phyloP scores from a whole-genome alignment of 1,140 invertebrate genomes.

The Littorina saxatilis region DNA sequence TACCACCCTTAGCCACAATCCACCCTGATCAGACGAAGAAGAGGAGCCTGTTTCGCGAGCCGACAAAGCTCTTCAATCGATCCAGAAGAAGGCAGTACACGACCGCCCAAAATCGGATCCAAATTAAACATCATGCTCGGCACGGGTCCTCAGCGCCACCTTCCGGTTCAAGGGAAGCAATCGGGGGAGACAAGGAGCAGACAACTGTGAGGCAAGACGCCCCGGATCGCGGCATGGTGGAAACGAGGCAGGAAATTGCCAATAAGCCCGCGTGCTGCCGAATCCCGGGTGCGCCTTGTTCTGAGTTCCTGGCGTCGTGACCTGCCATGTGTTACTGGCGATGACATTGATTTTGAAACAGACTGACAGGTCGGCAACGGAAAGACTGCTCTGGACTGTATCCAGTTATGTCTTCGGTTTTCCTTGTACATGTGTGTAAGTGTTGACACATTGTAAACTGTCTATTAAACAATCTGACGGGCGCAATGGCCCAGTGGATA shows the following conservation, averaged over 20 bases:
- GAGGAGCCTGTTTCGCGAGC: too few relatives aligned
- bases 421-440: too few relatives aligned
- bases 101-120: neutral
- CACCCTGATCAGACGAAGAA: neutral
- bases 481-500: too few relatives aligned
- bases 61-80: too few relatives aligned
- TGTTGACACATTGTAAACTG: too few relatives aligned
- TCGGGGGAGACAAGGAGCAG: constrained; percentile 1
- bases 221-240: neutral
- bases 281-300: neutral
- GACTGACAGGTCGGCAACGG: too few relatives aligned
- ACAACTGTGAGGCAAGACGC: constrained; percentile 28
- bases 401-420: too few relatives aligned
- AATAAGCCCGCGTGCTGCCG: neutral
- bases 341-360: neutral
- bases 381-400: too few relatives aligned
- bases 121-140: constrained; percentile 13
- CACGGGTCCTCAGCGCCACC: constrained; percentile 3
- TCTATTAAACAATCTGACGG: too few relatives aligned
- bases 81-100: too few relatives aligned
- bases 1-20: too few relatives aligned
- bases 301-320: constrained; percentile 1
- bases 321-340: neutral
- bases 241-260: constrained; percentile 40
- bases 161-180: neutral